These are phyloP conservation scores for Rhynchophorus ferrugineus DNA, from an alignment of 1,140 invertebrate species.

Conservation along the genomic window DNA sequence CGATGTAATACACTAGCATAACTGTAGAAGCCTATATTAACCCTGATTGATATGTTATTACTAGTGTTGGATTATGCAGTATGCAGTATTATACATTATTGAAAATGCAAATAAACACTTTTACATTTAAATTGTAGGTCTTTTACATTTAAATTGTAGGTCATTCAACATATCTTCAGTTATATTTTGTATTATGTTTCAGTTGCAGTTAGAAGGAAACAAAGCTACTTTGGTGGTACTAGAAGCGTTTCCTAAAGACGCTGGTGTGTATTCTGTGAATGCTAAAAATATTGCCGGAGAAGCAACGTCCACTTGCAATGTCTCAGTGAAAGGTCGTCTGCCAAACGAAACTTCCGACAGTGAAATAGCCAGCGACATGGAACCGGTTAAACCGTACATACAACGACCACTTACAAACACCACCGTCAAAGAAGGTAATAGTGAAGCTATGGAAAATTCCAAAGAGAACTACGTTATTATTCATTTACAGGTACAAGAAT, in stretches of 20 bases:
- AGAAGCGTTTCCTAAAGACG: conserved; percentile 64
- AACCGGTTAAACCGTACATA: conserved; percentile 64
- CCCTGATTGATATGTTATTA: too few species aligned
- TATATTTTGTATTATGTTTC: conserved; percentile 34
- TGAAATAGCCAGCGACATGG: conserved; percentile 61
- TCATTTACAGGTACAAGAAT: conserved; percentile 48
- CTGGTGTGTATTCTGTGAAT: conserved; percentile 57
- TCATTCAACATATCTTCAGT: too few species aligned
- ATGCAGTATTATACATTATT: too few species aligned
- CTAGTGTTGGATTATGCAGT: too few species aligned
- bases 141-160: too few species aligned
- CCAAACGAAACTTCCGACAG: conserved; percentile 68
- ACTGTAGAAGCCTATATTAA: too few species aligned
- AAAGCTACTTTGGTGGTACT: conserved; percentile 57
- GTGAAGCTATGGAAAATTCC: too few species aligned
- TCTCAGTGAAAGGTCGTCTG: conserved; percentile 62
- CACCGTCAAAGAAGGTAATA: conserved; percentile 57
- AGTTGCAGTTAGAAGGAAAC: conserved; percentile 53
- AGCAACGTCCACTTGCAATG: conserved; percentile 52
- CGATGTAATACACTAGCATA: too few species aligned
- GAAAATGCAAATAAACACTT: too few species aligned
- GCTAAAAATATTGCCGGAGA: conserved; percentile 60
- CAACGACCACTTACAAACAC: conserved; percentile 63
- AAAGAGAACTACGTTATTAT: too few species aligned
- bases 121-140: too few species aligned